Conservation (phyloP, 2,888 invertebrate species). For the Minunthozetes semirufus region DNA sequence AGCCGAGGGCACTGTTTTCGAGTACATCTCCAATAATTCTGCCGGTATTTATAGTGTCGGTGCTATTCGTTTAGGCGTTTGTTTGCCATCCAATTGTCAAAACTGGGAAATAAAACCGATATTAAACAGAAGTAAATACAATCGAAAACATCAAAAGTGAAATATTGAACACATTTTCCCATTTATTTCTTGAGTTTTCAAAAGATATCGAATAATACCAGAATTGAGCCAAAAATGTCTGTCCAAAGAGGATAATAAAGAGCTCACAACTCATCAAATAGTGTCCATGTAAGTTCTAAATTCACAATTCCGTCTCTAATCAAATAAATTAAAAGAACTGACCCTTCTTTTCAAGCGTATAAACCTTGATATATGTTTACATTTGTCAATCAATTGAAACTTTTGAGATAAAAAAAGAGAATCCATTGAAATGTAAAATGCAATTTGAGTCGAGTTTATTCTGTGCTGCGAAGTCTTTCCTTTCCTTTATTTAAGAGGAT, state of each 20-base stretch:
- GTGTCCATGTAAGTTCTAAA: neutral
- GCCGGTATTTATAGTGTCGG: neutral
- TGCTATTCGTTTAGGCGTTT: neutral
- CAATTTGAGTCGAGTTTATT: neutral
- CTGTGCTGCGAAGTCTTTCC: neutral
- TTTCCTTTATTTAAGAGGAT: no score
- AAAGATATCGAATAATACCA: neutral
- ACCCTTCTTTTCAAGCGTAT: no score
- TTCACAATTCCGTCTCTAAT: no score
- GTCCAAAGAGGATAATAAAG: neutral
- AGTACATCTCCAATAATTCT: neutral
- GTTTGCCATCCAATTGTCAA: constrained; percentile 2
- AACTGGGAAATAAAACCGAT: neutral
- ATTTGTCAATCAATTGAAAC: no score
- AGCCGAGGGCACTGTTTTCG: constrained; percentile 13
- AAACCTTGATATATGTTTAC: no score
- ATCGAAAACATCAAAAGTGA: neutral
- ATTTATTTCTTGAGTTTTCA: neutral
- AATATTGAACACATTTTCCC: neutral
- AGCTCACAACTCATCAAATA: neutral
- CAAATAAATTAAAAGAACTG: no score
- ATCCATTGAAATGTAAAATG: neutral
- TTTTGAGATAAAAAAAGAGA: no score
- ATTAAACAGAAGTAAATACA: neutral
- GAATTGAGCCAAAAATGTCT: neutral